These are phyloP conservation scores for Henicopernis longicauda DNA, from an alignment of 2,113 vertebrate genomes.

Conservation along the genomic window DNA sequence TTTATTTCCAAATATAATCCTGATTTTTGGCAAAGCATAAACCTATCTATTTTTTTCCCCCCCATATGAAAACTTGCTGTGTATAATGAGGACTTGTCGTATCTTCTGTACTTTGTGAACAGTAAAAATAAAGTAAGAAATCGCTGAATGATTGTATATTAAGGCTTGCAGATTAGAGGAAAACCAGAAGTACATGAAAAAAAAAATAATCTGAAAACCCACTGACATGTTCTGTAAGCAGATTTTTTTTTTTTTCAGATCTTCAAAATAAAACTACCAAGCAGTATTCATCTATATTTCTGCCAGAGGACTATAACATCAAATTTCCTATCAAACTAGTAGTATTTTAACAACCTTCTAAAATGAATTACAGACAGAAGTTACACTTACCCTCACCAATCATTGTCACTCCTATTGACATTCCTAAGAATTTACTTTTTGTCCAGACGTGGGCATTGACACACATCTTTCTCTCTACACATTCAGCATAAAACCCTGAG, in stretches of 20 bases:
- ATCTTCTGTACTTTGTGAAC: neutral
- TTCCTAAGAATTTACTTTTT: conserved; percentile 99
- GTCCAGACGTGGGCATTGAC: conserved; percentile 97
- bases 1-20: neutral
- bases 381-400: conserved; percentile 88
- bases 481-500: conserved; percentile 97
- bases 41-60: neutral
- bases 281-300: neutral
- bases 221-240: neutral
- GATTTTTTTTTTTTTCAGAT: neutral
- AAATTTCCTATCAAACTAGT: neutral
- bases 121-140: neutral
- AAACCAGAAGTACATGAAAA: neutral
- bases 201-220: neutral
- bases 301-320: neutral
- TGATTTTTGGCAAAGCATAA: neutral
- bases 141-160: neutral
- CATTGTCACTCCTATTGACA: conserved; percentile 99
- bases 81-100: neutral
- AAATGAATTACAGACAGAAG: neutral
- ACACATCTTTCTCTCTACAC: conserved; percentile 89
- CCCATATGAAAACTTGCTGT: neutral
- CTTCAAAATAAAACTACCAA: neutral
- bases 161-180: neutral
- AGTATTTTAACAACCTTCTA: neutral